These are phyloP conservation scores for Loripinus fragilis DNA, from an alignment of 2,888 invertebrate species.

Conservation along the genomic window DNA sequence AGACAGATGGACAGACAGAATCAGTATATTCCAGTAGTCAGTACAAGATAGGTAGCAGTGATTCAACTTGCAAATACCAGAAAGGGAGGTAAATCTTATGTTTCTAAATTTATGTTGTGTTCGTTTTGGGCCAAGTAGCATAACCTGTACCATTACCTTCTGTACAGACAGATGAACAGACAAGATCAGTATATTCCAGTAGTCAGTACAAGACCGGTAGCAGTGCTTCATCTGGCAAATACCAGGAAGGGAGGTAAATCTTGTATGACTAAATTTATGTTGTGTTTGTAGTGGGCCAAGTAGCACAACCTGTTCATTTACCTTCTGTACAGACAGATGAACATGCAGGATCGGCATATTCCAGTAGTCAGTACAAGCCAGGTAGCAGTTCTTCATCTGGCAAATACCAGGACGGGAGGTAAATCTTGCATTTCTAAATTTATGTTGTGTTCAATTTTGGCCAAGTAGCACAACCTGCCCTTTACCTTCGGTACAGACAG, in stretches of 20 bases:
- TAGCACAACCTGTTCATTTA: not conserved
- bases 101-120: too few relatives aligned
- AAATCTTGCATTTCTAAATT: too few relatives aligned
- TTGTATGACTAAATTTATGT: too few relatives aligned
- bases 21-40: slow-evolving; percentile 21
- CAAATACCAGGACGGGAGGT: slow-evolving; percentile 43
- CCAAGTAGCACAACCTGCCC: not conserved
- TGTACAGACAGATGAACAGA: not conserved
- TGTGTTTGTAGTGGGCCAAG: too few relatives aligned
- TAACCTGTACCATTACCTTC: not conserved
- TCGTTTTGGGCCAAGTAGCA: too few relatives aligned
- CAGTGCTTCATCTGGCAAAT: slow-evolving; percentile 44
- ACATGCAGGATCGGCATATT: not conserved
- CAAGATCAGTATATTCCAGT: not conserved
- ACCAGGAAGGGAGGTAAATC: slow-evolving; percentile 43
- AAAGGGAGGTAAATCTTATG: slow-evolving; percentile 49
- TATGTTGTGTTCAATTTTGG: too few relatives aligned
- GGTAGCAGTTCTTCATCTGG: slow-evolving; percentile 41
- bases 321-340: not conserved
- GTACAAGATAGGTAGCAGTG: slow-evolving; percentile 23
- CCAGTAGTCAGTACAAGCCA: slow-evolving; percentile 23
- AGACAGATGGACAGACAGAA: too few relatives aligned
- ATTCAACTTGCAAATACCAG: slow-evolving; percentile 37
- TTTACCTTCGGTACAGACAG: not conserved
- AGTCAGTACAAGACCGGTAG: slow-evolving; percentile 25